A percentile compares a stretch with the other conserved stretches of the same genome.
phyloP scores from a whole-genome alignment of 2,888 invertebrate genomes.

The Achlya flavicornis region DNA sequence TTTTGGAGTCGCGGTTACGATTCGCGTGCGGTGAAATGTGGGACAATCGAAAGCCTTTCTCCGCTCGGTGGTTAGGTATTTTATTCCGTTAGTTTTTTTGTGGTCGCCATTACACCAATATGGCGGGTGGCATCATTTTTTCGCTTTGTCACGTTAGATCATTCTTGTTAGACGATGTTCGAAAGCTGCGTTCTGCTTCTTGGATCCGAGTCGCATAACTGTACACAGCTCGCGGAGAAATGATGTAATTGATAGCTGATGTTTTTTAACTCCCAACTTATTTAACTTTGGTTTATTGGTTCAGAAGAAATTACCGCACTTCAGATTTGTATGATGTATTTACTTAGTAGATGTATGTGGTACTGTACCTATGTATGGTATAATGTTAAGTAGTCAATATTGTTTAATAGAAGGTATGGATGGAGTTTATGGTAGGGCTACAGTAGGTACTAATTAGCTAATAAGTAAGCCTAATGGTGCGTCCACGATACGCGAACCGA shows the following conservation, averaged over 20 bases:
- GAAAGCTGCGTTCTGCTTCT: constrained; percentile 76
- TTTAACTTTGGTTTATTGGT: constrained; percentile 4
- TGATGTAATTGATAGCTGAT: constrained; percentile 71
- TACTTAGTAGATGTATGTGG: neutral
- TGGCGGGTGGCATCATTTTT: constrained; percentile 81
- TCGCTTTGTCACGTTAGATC: constrained; percentile 83
- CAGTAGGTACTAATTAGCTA: too few relatives aligned
- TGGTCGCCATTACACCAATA: constrained; percentile 79
- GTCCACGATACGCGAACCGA: too few relatives aligned
- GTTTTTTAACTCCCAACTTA: constrained; percentile 14
- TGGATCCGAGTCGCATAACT: constrained; percentile 75
- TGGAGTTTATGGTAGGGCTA: neutral
- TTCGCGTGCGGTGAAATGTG: constrained; percentile 80
- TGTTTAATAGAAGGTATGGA: neutral
- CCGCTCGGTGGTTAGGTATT: constrained; percentile 79
- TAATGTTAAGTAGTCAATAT: neutral
- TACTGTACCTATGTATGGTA: neutral
- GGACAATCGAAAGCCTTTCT: constrained; percentile 85
- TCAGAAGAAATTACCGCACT: neutral
- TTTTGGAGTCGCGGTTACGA: constrained; percentile 59
- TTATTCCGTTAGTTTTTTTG: constrained; percentile 84
- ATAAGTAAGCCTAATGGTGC: too few relatives aligned
- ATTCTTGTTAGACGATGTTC: constrained; percentile 77
- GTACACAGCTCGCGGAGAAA: constrained; percentile 60
- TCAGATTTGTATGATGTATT: neutral